Conservation (phyloP, 1,140 invertebrate species). For the Drosophila persimilis region DNA sequence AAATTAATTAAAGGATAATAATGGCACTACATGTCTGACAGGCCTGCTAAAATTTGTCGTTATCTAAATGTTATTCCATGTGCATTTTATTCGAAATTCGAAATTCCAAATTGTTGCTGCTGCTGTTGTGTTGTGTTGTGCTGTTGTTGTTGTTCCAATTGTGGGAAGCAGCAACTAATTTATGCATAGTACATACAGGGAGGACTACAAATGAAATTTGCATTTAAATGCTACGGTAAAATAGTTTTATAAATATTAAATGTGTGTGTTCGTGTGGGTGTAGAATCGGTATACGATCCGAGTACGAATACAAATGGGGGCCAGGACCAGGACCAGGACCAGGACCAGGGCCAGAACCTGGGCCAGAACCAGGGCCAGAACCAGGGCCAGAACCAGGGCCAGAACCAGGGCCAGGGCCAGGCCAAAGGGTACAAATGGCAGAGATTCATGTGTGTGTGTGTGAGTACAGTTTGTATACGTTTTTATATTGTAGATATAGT, state of each 20-base stretch:
- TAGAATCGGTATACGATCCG: conserved; percentile 7
- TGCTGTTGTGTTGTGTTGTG: background rate
- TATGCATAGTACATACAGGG: conserved; percentile 46
- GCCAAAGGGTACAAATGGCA: conserved; percentile 23
- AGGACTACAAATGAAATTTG: conserved; percentile 68
- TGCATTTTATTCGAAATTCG: conserved; percentile 24
- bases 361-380: too few relatives aligned
- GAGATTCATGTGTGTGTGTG: conserved; percentile 17
- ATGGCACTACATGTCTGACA: conserved; percentile 60
- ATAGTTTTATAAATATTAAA: conserved; percentile 75
- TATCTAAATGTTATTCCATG: conserved; percentile 72
- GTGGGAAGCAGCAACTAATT: conserved; percentile 55
- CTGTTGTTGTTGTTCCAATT: conserved; percentile 14
- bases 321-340: too few relatives aligned
- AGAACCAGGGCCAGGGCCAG: background rate
- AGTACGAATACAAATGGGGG: too few relatives aligned
- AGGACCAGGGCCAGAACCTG: too few relatives aligned
- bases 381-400: conserved; percentile 1
- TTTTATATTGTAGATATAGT: conserved; percentile 7
- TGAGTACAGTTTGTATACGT: conserved; percentile 19
- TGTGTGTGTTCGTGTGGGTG: conserved; percentile 8
- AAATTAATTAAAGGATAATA: conserved; percentile 80
- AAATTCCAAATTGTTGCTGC: background rate
- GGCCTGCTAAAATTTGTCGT: conserved; percentile 64
- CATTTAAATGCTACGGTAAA: conserved; percentile 75